phyloP scores from a whole-genome alignment of 2,113 vertebrate species.

The Empidonax traillii region DNA sequence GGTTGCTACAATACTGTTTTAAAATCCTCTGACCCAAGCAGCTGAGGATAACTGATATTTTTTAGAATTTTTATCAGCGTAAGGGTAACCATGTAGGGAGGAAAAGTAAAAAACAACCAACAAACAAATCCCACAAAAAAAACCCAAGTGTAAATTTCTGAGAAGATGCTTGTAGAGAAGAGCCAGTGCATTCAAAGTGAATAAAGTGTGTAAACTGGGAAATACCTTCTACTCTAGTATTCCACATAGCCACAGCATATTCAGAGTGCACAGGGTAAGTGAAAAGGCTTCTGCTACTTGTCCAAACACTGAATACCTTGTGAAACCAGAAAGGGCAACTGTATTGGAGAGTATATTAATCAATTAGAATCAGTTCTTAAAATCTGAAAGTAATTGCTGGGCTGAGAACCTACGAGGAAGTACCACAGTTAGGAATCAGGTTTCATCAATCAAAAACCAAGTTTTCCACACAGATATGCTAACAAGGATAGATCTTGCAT shows the following conservation, averaged over 20 bases:
- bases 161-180: neutral
- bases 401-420: neutral
- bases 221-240: neutral
- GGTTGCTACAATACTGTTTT: neutral
- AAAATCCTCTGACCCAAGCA: neutral
- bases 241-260: neutral
- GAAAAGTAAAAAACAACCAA: neutral
- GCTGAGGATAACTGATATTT: neutral
- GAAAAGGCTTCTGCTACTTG: neutral
- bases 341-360: neutral
- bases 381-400: neutral
- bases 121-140: neutral
- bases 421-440: accelerated
- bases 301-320: neutral
- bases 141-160: neutral
- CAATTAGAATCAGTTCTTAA: neutral
- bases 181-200: neutral
- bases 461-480: neutral
- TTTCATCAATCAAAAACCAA: neutral
- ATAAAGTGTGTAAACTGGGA: neutral
- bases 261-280: no score
- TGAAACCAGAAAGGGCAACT: neutral
- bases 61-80: neutral
- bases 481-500: neutral
- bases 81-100: neutral